Base-by-base conservation (phyloP, 2,797 vertebrate genomes). In the Sternarchorhynchus goeldii region DNA sequence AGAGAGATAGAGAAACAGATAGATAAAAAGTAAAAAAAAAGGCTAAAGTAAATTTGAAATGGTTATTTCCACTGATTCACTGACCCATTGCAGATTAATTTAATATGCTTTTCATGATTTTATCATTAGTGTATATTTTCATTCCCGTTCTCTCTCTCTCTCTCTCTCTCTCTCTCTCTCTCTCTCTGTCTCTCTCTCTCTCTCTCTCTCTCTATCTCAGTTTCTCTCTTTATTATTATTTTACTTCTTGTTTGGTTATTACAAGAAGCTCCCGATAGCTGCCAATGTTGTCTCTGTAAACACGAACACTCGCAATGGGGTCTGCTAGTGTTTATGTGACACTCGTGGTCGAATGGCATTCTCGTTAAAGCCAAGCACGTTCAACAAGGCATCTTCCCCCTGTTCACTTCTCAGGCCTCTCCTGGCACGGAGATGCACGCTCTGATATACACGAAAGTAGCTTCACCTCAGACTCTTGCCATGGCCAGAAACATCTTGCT, bases 361-460 rank as follows among this genome's bases (percentile, higher is more conserved):
- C 68, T 56, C 53, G 34, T 56, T 57, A 56, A 56, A 31, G 53
- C 68, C 5, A 21, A 34, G 17, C 7, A 4, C 32, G 25, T 70
- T 70, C 68, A 55, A 20, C 17, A 57, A 34, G 29, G 56, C 50
- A 34, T 56, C 17, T 31, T 31, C 55, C 8, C 50, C 21, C 53
- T n/a, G 53, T 20, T 39, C 55, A 2, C 58, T 20, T 58, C 25
- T 57, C 14, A 18, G 32, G 32, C 69, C 69, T 71, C 31, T 58
- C 18, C 32, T 71, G 69, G 69, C 59, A 6, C 41, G 8, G 7
- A 65, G 59, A 57, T 18, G 39, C 57, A 34, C 14, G 5, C 14
- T 63, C 73, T 53, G 59, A 75, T 60, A 75, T 55, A 75, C 50
- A 75, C 59, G 63, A 53, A 75, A 55, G 62, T 39, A 62, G 25